phyloP scores from a whole-genome alignment of 2,888 invertebrate genomes.

The Belgica antarctica region DNA sequence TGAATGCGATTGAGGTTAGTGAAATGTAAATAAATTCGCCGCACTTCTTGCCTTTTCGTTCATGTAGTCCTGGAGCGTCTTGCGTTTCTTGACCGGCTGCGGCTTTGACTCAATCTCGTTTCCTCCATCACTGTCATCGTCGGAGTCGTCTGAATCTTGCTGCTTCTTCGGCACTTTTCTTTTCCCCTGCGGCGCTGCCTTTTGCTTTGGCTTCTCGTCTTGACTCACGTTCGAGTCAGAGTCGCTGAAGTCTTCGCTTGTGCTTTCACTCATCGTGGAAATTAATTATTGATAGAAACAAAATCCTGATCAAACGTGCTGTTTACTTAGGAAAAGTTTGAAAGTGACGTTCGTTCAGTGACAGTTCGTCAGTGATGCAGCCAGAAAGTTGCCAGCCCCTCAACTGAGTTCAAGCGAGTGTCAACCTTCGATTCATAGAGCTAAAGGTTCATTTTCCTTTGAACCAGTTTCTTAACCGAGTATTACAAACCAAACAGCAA shows the following conservation, averaged over 20 bases:
- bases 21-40: not conserved
- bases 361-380: too few species aligned
- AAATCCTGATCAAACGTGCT: too few species aligned
- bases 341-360: too few species aligned
- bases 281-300: too few species aligned
- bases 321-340: too few species aligned
- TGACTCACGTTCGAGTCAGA: slow-evolving; percentile 29
- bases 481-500: too few species aligned
- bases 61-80: slow-evolving; percentile 39
- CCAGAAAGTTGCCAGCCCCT: too few species aligned
- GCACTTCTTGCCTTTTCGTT: slow-evolving; percentile 31
- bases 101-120: not conserved
- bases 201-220: slow-evolving; percentile 3
- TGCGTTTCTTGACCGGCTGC: slow-evolving; percentile 35
- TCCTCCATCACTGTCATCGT: slow-evolving; percentile 45
- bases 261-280: slow-evolving; percentile 33
- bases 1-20: slow-evolving; percentile 20
- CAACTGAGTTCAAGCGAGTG: too few species aligned
- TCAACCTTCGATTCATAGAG: too few species aligned
- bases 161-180: not conserved
- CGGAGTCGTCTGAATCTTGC: not conserved
- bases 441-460: too few species aligned
- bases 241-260: slow-evolving; percentile 39
- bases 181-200: not conserved
- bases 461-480: too few species aligned